Conservation (phyloP, 1,140 invertebrate genomes). For the Scaptomyza montana region DNA sequence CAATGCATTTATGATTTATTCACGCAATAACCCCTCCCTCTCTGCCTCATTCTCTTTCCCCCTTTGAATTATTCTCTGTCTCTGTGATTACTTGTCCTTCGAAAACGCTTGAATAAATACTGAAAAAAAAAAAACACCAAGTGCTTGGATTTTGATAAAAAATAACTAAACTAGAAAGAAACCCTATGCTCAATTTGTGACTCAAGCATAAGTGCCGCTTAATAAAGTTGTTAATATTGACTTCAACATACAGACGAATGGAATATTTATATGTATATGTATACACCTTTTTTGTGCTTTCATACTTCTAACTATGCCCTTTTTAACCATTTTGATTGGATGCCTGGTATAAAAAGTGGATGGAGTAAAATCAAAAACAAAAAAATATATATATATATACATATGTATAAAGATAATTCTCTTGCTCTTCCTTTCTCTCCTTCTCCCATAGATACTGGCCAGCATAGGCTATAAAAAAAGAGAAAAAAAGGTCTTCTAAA, state of each 20-base stretch:
- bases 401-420: too few relatives aligned
- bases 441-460: not conserved
- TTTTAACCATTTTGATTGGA: too few relatives aligned
- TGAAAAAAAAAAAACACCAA: not conserved
- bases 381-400: too few relatives aligned
- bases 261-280: too few relatives aligned
- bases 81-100: not conserved
- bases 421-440: not conserved
- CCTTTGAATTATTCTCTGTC: not conserved
- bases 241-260: too few relatives aligned
- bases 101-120: conserved; percentile 1
- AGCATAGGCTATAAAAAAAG: conserved; percentile 4
- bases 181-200: not conserved
- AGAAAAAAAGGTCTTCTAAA: not conserved
- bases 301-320: too few relatives aligned
- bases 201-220: too few relatives aligned
- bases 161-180: not conserved
- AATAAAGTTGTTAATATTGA: too few relatives aligned
- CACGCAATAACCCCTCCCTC: conserved; percentile 11
- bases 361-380: too few relatives aligned
- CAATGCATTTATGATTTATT: conserved; percentile 54
- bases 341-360: too few relatives aligned
- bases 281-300: too few relatives aligned
- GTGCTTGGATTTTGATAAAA: not conserved
- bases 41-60: not conserved